Evolutionary conservation across 2,888 invertebrate species (phyloP), one percentile per base, ranked within the genome.

Genomic region (Agonum fuliginosum): DNA sequence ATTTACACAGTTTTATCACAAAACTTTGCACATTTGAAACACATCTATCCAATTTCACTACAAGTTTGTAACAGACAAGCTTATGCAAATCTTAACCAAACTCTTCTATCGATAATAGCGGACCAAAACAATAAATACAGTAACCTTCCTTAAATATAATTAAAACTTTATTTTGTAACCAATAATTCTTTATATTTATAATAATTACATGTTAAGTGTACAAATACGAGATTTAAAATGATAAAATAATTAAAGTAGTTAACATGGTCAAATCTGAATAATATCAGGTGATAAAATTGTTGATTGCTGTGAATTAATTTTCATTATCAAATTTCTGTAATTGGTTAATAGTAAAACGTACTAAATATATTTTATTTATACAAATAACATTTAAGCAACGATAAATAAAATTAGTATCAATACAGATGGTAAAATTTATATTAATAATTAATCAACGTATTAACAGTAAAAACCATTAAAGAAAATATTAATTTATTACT

Each of bases 341-440:
- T 62, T 62, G 27, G 58, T 62, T 27, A 62, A 62, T 30, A 62
- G 58, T 30, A 62, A 62, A 62, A 62, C 54, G 14, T 62, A 17
- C 58, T 67, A 67, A 41, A 62, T 30, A 65, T 65, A 65, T 67
- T 67, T 67, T 22, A 34, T 65, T 65, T 65, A 70, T 70, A 70
- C 70, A 70, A 70, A 46, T 70, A 70, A 46, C 46, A 70, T 46
- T 70, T 22, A 70, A 70, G 70, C 70, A 73, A 73, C 72, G 73
- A 73, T 58, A 73, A 73, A 73, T 73, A 54, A 73, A 37, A 73
- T 73, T 73, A 54, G 62, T 62, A 54, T 70, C 41, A 73, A 73
- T 62, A 54, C 58, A 73, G 51, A 51, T 72, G 51, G 72, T 72
- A 72, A 54, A 72, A 20, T 72, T 72, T 43, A 54, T 67, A 67